phyloP scores from a whole-genome alignment of 2,888 invertebrate genomes.

The Sinelater perroti region DNA sequence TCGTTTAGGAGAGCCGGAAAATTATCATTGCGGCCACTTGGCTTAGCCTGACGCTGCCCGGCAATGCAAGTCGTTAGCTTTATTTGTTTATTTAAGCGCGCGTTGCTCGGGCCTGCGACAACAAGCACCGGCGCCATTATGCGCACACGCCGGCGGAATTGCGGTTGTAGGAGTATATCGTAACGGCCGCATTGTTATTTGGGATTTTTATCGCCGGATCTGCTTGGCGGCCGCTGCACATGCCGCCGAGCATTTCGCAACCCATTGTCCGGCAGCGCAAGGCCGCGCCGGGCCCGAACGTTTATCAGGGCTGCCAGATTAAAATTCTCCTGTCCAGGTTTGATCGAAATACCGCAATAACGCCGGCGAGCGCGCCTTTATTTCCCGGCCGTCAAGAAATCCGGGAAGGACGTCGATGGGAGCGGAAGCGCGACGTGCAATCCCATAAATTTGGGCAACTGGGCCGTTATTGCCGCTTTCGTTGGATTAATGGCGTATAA shows the following conservation, averaged over 20 bases:
- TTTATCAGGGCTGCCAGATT: slow-evolving; percentile 18
- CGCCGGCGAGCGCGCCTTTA: background rate
- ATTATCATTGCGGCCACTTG: slow-evolving; percentile 17
- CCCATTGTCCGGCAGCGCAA: slow-evolving; percentile 29
- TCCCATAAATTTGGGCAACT: no score
- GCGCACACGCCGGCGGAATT: slow-evolving; percentile 24
- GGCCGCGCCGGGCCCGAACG: slow-evolving; percentile 15
- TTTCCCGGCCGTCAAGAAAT: background rate
- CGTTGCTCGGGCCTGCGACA: slow-evolving; percentile 26
- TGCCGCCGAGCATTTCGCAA: slow-evolving; percentile 26
- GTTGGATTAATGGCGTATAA: no score
- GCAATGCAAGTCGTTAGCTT: slow-evolving; percentile 11
- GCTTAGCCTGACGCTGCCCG: slow-evolving; percentile 5
- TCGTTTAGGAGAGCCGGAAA: slow-evolving; percentile 7
- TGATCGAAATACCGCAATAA: slow-evolving; percentile 17
- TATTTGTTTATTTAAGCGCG: slow-evolving; percentile 24
- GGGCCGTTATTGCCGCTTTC: no score
- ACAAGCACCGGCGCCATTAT: slow-evolving; percentile 28
- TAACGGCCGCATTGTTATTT: slow-evolving; percentile 36
- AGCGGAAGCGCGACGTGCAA: no score
- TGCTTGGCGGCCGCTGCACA: slow-evolving; percentile 7
- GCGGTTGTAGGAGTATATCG: slow-evolving; percentile 35
- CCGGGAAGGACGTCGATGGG: slow-evolving; percentile 2
- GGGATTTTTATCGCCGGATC: slow-evolving; percentile 33
- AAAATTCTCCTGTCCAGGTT: slow-evolving; percentile 13